phyloP scores from a whole-genome alignment of 23 tunicate species.

The Trididemnum miniatum region DNA sequence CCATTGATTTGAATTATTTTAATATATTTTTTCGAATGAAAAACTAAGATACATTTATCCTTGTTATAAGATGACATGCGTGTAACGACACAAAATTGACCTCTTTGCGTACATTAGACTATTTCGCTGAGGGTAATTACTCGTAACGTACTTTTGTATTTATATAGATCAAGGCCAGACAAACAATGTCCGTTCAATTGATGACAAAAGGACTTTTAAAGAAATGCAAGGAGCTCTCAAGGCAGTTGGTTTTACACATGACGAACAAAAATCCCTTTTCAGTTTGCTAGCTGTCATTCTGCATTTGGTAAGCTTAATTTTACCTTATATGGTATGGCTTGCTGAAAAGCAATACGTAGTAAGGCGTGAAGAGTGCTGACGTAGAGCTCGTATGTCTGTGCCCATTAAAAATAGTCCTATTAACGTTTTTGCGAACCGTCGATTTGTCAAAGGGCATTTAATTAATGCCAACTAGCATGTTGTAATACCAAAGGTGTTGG shows the following conservation, averaged over 20 bases:
- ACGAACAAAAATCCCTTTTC: slow-evolving; percentile 70
- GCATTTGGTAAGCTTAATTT: slow-evolving; percentile 63
- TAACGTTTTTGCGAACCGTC: background rate
- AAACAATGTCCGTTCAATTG: slow-evolving; percentile 61
- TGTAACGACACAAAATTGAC: no score
- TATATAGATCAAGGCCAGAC: slow-evolving; percentile 73
- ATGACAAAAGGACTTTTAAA: slow-evolving; percentile 82
- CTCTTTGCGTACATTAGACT: no score
- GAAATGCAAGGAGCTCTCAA: slow-evolving; percentile 83
- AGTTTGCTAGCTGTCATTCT: slow-evolving; percentile 74
- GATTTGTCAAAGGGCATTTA: no score
- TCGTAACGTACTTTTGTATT: background rate
- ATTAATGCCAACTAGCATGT: no score
- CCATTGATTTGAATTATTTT: no score
- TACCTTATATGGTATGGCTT: no score
- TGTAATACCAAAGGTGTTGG: no score
- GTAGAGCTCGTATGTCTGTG: background rate
- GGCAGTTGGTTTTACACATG: slow-evolving; percentile 86
- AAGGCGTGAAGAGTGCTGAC: background rate
- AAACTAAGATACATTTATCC: no score
- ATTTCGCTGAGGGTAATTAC: no score
- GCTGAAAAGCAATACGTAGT: no score
- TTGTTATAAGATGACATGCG: no score
- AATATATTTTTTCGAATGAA: no score
- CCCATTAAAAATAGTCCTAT: background rate